Conservation (phyloP, 2,888 invertebrate species). For the Drosophila kanekoi region DNA sequence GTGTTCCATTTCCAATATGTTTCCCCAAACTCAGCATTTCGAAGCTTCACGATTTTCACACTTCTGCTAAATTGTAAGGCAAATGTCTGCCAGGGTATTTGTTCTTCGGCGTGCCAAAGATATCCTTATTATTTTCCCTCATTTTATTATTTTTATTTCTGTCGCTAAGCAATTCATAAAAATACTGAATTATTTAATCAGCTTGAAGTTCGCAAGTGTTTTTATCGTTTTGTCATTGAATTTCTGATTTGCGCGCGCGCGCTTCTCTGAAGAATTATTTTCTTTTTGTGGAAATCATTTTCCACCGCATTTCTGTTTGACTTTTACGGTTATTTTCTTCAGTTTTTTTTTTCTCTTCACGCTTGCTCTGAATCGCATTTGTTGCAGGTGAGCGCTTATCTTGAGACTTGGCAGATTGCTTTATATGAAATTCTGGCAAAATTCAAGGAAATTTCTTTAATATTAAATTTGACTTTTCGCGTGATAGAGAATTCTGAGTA, state of each 20-base stretch:
- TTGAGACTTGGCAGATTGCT: conserved; percentile 8
- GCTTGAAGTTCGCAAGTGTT: conserved; percentile 40
- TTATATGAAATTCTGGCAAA: conserved; percentile 9
- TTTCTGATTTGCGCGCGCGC: conserved; percentile 20
- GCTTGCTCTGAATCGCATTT: conserved; percentile 26
- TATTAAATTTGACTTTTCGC: background rate
- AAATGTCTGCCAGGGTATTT: no score
- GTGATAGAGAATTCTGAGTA: background rate
- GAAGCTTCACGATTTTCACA: no score
- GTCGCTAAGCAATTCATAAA: conserved; percentile 58
- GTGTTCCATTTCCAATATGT: no score
- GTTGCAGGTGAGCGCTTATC: conserved; percentile 19
- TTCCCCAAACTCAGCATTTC: no score
- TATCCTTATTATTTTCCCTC: background rate
- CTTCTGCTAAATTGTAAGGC: no score
- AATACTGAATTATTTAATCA: conserved; percentile 67
- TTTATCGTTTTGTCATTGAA: conserved; percentile 16
- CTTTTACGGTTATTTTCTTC: background rate
- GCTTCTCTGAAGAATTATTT: conserved; percentile 55
- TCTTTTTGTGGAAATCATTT: conserved; percentile 40
- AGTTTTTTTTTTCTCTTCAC: background rate
- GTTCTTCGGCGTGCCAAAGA: no score
- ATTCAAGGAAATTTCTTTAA: background rate
- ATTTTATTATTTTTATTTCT: conserved; percentile 22
- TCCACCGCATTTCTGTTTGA: conserved; percentile 13